Evolutionary conservation across 2,113 vertebrate species (phyloP).

Genomic region (Odontesthes bonariensis): DNA sequence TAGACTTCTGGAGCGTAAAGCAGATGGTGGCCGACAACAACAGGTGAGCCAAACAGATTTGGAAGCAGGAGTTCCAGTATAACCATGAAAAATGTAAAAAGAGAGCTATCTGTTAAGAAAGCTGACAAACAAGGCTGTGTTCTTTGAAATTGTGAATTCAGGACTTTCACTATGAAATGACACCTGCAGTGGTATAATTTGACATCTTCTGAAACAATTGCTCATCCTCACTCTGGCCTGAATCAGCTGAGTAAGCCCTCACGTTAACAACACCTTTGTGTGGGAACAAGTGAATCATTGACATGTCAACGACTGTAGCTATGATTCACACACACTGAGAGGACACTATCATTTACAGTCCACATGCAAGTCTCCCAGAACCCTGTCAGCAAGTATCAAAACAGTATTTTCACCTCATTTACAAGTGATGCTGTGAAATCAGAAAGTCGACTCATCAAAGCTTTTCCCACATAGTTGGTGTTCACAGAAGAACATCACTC

Average conservation of each 20-base stretch:
- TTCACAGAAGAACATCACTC: constrained; percentile 30
- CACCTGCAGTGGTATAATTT: neutral
- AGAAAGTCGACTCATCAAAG: constrained; percentile 33
- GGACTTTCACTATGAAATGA: constrained; percentile 22
- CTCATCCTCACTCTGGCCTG: neutral
- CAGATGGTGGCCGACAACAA: too few species aligned
- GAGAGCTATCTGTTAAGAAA: neutral
- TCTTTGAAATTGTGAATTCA: constrained; percentile 17
- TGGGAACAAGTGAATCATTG: constrained; percentile 69
- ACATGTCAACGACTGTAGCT: constrained; percentile 30
- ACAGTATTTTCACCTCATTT: neutral
- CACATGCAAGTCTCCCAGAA: neutral
- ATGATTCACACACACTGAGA: constrained; percentile 36
- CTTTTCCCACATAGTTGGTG: constrained; percentile 26
- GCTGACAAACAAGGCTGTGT: neutral
- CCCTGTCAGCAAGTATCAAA: constrained; percentile 30
- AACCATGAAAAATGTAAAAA: too few species aligned
- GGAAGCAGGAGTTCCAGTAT: too few species aligned
- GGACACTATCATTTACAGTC: constrained; percentile 10
- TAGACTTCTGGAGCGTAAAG: too few species aligned
- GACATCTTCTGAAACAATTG: constrained; percentile 9
- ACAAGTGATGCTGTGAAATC: constrained; percentile 6
- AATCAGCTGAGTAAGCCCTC: constrained; percentile 46
- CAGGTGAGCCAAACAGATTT: too few species aligned
- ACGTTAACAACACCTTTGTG: constrained; percentile 16